Base-by-base conservation (phyloP, 2,888 invertebrate genomes). In the Hemithea aestivaria region DNA sequence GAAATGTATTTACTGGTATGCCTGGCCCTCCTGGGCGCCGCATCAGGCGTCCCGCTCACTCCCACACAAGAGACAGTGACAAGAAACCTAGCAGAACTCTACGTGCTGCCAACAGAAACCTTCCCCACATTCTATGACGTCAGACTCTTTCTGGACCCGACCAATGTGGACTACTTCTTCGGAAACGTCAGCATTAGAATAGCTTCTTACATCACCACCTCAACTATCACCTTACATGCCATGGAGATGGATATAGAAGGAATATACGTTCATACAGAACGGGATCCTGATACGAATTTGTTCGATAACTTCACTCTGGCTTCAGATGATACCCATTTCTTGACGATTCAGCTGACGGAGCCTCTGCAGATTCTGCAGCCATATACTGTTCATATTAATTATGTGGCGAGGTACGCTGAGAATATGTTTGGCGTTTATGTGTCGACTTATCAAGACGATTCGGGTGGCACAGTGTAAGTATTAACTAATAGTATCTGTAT, bases 361-460 rank as follows among this genome's bases (percentile, higher is more conserved):
- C 27, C 51, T 0, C 41, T 91, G 20, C 40, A 46, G 1, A 58
- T 63, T 0, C 71, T 78, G 0, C 66, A 68, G 8, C 72, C 70
- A 0, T 89, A 92, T 55, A 61, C 62, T 0, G 52, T 92, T 1
- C 67, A 80, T 38, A 90, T 93, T 42, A 63, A 77, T 0, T 94
- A 90, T 53, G 66, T 61, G 0, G 92, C 90, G 0, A 64, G 68
- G 2, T 89, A 91, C 37, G 88, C 89, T 21, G 80, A 80, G 9
- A 88, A 90, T 24, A 84, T 91, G 65, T 89, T 89, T 37, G 93
- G 93, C 10, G 87, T 93, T 12, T 92, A 92, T 50, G 74, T 89
- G 12, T 89, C 91, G 21, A 87, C 79, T 1, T 92, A 91, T 45
- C 48, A 57, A 4, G 49, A 66, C 7, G 48, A 53, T 7, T 5